A percentile compares a stretch with the other conserved stretches of the same genome.
Evolutionary conservation across 2,888 invertebrate species (phyloP).

Genomic region (Gastracanthus pulcherrimus): DNA sequence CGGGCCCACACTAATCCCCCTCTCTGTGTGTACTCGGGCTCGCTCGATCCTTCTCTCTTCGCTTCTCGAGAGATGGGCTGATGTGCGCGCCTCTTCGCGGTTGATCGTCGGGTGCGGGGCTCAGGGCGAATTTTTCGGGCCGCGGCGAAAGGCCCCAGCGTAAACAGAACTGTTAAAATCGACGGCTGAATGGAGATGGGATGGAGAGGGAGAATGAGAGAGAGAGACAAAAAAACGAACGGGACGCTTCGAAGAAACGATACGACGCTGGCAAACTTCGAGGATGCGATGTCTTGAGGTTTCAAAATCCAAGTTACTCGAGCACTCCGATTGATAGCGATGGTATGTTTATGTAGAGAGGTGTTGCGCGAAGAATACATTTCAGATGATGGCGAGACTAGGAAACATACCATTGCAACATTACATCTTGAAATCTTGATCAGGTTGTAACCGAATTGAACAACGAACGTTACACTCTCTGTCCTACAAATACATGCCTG

Average conservation of each 20-base stretch:
- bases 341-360: too few species aligned
- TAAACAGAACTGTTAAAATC: constrained; percentile 11
- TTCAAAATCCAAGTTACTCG: too few species aligned
- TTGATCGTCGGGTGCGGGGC: neutral
- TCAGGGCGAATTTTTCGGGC: constrained; percentile 1
- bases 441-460: too few species aligned
- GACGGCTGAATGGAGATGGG: constrained; percentile 6
- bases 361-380: too few species aligned
- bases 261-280: neutral
- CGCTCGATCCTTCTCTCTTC: neutral
- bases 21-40: neutral
- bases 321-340: too few species aligned
- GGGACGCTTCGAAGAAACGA: neutral
- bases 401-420: too few species aligned
- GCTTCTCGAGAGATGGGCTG: neutral
- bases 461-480: too few species aligned
- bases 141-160: constrained; percentile 3
- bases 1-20: constrained; percentile 57
- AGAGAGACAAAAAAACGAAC: constrained; percentile 5
- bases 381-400: too few species aligned
- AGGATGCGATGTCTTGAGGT: too few species aligned
- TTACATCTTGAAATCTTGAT: too few species aligned
- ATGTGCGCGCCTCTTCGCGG: neutral
- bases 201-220: neutral
- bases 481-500: too few species aligned